Percentiles rank a stretch among this genome's conserved stretches.
Conservation (phyloP, 2,113 vertebrate species). For the Protomyctophum bolini region DNA sequence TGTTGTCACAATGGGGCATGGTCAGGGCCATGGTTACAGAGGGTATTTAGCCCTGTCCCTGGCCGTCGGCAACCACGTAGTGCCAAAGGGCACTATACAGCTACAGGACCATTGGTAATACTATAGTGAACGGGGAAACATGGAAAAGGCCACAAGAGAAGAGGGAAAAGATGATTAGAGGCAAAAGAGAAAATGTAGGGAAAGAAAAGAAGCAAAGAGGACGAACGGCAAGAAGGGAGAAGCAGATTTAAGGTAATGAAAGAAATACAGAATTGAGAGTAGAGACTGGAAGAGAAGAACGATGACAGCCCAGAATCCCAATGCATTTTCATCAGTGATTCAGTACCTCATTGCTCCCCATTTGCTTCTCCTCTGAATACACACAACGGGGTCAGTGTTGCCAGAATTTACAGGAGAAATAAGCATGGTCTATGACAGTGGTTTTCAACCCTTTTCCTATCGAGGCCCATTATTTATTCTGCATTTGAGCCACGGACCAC, state of each 20-base stretch:
- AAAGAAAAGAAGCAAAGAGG: neutral
- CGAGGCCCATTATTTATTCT: no score
- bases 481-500: no score
- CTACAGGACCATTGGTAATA: no score
- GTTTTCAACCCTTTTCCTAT: no score
- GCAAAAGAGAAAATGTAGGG: neutral
- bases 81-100: no score
- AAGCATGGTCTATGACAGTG: no score
- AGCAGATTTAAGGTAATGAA: neutral
- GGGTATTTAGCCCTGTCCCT: no score
- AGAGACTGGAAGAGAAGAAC: neutral
- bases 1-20: no score
- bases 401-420: no score
- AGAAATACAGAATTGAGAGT: neutral
- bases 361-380: neutral
- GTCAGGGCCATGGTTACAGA: no score
- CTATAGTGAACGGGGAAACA: neutral
- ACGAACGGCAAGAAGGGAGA: neutral
- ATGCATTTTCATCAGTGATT: neutral
- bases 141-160: conserved; percentile 1
- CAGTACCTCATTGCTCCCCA: neutral
- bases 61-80: no score
- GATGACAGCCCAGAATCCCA: neutral
- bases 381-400: no score
- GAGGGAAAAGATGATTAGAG: neutral